Evolutionary conservation across 2,113 vertebrate species (phyloP).

Genomic region (Grammomys surdaster): DNA sequence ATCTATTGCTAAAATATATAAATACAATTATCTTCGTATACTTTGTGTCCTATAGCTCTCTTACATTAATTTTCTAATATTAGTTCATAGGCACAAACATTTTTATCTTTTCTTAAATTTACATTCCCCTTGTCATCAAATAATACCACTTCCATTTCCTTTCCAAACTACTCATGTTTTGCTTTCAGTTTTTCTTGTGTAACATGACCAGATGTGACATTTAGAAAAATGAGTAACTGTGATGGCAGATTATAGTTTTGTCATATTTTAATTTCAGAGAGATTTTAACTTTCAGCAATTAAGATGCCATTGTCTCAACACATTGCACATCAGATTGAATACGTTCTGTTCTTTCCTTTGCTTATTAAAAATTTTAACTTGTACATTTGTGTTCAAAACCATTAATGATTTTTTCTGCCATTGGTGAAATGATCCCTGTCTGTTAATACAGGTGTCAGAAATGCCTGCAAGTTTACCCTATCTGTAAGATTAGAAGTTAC

Average conservation of each 20-base stretch:
- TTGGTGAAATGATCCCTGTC: not conserved
- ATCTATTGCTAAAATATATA: not conserved
- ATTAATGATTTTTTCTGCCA: not conserved
- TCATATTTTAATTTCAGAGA: not conserved
- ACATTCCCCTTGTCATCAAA: not conserved
- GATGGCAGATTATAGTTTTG: not conserved
- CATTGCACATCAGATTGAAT: not conserved
- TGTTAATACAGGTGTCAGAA: not conserved
- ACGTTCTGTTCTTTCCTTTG: not conserved
- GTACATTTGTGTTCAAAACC: not conserved
- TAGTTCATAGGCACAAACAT: not conserved
- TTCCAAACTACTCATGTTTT: not conserved
- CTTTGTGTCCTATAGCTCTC: not conserved
- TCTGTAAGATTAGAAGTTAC: not conserved
- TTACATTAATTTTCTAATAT: not conserved
- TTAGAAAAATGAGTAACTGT: not conserved
- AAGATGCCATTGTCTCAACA: not conserved
- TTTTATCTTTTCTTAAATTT: not conserved
- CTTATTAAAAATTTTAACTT: not conserved
- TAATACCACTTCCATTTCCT: not conserved
- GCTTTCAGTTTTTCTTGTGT: not conserved
- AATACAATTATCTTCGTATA: not conserved
- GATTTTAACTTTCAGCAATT: not conserved
- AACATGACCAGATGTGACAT: not conserved
- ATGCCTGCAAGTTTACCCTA: not conserved